These are phyloP conservation scores for Graptemys geographica DNA, from an alignment of 2,797 vertebrate species.

Conservation along the genomic window DNA sequence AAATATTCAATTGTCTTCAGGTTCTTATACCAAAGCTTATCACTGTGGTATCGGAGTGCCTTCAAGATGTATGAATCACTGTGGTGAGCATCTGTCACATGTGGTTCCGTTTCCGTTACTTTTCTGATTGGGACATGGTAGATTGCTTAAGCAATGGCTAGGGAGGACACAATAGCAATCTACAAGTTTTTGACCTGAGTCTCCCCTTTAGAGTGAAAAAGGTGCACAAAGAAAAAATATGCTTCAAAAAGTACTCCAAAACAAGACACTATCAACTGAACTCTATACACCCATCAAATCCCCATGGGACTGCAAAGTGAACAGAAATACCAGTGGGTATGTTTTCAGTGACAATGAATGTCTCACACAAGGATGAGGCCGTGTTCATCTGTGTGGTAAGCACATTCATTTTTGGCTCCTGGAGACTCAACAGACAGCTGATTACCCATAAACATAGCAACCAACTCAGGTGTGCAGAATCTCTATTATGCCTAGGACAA, in stretches of 20 bases:
- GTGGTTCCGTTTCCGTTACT: background rate
- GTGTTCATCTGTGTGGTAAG: background rate
- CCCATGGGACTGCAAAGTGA: background rate
- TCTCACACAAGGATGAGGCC: background rate
- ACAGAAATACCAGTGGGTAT: background rate
- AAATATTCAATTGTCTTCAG: background rate
- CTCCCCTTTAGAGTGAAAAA: background rate
- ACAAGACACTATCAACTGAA: background rate
- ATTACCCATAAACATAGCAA: background rate
- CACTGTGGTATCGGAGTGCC: background rate
- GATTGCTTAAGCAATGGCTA: background rate
- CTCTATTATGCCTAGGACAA: background rate
- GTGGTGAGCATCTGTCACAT: background rate
- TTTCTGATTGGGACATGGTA: background rate
- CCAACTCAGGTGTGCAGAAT: background rate
- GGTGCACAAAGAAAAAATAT: background rate
- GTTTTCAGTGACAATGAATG: background rate
- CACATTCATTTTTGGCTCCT: background rate
- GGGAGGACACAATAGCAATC: background rate
- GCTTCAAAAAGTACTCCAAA: background rate
- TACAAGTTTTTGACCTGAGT: background rate
- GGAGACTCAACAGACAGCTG: background rate
- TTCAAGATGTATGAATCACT: background rate
- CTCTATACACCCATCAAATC: fast-evolving
- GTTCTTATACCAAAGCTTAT: background rate